These are phyloP conservation scores for Cervus canadensis DNA, from an alignment of 2,113 vertebrate species.

Conservation along the genomic window DNA sequence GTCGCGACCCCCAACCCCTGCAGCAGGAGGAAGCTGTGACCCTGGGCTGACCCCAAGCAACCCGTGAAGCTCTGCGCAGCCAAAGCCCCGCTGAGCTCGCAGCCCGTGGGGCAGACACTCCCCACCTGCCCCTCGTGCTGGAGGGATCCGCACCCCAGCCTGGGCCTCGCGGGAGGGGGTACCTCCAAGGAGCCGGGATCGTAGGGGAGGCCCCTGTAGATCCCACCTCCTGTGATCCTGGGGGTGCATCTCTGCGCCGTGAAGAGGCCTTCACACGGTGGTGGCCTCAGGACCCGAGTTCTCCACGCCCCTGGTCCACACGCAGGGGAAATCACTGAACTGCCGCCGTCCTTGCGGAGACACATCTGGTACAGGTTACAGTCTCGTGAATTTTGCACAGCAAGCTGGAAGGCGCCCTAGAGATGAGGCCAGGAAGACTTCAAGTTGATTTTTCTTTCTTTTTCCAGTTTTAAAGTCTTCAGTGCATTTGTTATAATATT, in stretches of 20 bases:
- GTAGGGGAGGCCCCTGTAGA: neutral
- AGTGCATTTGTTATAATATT: neutral
- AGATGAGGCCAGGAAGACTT: neutral
- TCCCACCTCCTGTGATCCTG: neutral
- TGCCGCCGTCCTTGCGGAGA: accelerated
- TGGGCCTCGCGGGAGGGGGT: accelerated
- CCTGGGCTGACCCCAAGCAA: neutral
- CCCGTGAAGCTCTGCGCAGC: accelerated
- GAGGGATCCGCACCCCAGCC: neutral
- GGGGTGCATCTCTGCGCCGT: accelerated
- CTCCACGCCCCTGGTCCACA: neutral
- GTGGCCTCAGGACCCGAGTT: accelerated
- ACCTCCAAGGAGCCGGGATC: neutral
- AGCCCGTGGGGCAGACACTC: neutral
- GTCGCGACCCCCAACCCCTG: too few species aligned
- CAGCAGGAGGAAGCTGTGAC: neutral
- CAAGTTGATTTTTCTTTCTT: neutral
- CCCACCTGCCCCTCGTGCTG: neutral
- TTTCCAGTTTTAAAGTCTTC: neutral
- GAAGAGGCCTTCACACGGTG: neutral
- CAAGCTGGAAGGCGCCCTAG: accelerated
- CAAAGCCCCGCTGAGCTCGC: neutral
- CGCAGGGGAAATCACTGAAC: accelerated
- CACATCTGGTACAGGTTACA: too few species aligned
- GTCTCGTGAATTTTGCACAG: too few species aligned